phyloP scores from a whole-genome alignment of 2,797 vertebrate species.

The Ctenopoma multispine region DNA sequence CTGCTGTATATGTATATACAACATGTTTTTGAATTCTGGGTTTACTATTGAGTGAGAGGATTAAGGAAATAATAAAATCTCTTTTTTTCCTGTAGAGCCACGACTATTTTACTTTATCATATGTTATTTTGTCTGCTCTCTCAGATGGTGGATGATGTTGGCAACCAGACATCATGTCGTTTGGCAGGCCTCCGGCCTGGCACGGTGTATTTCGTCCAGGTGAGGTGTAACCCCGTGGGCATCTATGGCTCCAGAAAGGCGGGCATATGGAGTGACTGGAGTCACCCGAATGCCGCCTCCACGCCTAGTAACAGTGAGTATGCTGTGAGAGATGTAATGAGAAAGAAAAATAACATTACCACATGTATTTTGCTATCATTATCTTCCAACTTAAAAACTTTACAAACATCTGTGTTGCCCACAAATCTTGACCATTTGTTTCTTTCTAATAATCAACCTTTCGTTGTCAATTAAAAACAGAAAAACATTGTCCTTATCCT shows the following conservation, averaged over 20 bases:
- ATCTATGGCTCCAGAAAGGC: constrained; percentile 95
- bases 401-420: constrained; percentile 40
- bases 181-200: constrained; percentile 91
- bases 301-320: constrained; percentile 90
- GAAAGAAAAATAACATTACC: too few species aligned
- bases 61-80: constrained; percentile 2
- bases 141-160: constrained; percentile 92
- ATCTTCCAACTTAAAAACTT: constrained; percentile 35
- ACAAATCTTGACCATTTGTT: constrained; percentile 51
- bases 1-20: neutral
- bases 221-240: constrained; percentile 94
- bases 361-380: neutral
- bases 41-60: constrained; percentile 1
- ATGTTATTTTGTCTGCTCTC: neutral
- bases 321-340: neutral
- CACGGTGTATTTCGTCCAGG: constrained; percentile 94
- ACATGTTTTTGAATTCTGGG: neutral
- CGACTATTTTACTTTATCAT: neutral
- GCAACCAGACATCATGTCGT: constrained; percentile 94
- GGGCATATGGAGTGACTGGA: constrained; percentile 97
- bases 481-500: constrained; percentile 64
- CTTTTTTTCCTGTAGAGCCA: too few species aligned
- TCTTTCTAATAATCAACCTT: constrained; percentile 67
- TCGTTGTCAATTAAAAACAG: constrained; percentile 66
- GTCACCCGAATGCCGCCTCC: constrained; percentile 92